Evolutionary conservation across 2,113 vertebrate species (phyloP), one percentile per base, ranked within the genome.

Genomic region (Ammodytes dubius): DNA sequence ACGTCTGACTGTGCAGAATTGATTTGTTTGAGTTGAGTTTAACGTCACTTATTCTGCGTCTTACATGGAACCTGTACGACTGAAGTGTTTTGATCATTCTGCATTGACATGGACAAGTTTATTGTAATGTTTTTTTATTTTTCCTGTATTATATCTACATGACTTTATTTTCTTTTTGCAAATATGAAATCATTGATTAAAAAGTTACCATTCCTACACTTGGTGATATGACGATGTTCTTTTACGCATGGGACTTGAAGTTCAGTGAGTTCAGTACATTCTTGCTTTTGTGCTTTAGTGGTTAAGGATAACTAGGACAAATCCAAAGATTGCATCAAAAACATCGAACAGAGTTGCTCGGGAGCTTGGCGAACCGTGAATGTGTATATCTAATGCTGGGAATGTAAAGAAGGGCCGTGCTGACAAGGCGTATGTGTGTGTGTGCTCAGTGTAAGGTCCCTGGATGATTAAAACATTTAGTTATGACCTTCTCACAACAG

Each of bases 101-200:
- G 42, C 11, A 10, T 27, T 64, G 5, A 60, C 58, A 61, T 42
- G 40, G 40, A 65, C 17, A 47, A 65, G 2, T 43, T 57, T 77
- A 52, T 82, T 68, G 42, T 79, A 67, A 59, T 43, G 3, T 74
- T 27, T 84, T 85, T 84, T 17, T 82, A 86, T 58, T 77, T 67
- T 15, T 47, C 7, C 39, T 64, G 35, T 79, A 72, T 72, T 27
- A 59, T 64, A 57, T 77, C 19, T 49, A 74, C 27, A 74, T 67
- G 12, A 27, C 27, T 77, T 2, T 0, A 65, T 2, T 19, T 46
- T 9, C 74, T 54, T 53, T 27, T 77, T 85, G 66, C 83, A 59
- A 59, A 80, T 79, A 35, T 69, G 19, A 39, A 69, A 17, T 42
- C 45, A 47, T 15, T 19, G 17, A 53, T 76, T 15, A 75, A 50